Conservation (phyloP, 2,113 vertebrate genomes). For the Jacana jacana region DNA sequence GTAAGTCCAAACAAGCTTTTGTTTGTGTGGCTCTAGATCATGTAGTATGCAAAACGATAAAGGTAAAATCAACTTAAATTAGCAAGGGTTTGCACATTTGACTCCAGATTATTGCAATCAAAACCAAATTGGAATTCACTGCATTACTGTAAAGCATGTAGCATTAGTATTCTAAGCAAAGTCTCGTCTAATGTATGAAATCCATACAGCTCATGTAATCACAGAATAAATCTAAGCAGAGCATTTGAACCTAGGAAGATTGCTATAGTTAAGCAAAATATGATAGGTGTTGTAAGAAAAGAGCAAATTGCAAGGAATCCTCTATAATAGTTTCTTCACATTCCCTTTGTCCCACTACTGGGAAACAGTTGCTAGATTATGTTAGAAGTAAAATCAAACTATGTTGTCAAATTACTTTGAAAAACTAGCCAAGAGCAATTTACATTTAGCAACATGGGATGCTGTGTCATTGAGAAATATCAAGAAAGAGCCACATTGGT, state of each 20-base stretch:
- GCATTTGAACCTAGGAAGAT: not conserved
- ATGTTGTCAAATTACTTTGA: constrained; percentile 29
- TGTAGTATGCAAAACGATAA: constrained; percentile 40
- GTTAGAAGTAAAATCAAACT: constrained; percentile 26
- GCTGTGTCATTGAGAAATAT: not conserved
- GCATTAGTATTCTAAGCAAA: constrained; percentile 39
- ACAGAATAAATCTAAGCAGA: not conserved
- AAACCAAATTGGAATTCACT: constrained; percentile 37
- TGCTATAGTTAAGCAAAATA: not conserved
- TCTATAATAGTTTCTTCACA: not conserved
- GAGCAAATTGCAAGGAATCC: not conserved
- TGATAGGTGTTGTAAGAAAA: not conserved
- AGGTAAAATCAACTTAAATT: constrained; percentile 67
- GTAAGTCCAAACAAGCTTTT: constrained; percentile 71
- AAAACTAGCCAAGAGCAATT: constrained; percentile 42
- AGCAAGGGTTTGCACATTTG: constrained; percentile 43
- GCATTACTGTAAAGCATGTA: not conserved
- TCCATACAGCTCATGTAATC: constrained; percentile 2
- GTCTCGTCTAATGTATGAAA: constrained; percentile 37
- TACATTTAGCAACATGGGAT: not conserved
- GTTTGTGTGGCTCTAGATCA: constrained; percentile 57
- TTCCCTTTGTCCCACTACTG: not conserved
- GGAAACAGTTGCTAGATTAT: constrained; percentile 9
- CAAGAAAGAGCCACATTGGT: not conserved
- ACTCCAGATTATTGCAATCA: constrained; percentile 60